Base-by-base conservation (phyloP, 2,113 vertebrate genomes). In the Danionella cerebrum region DNA sequence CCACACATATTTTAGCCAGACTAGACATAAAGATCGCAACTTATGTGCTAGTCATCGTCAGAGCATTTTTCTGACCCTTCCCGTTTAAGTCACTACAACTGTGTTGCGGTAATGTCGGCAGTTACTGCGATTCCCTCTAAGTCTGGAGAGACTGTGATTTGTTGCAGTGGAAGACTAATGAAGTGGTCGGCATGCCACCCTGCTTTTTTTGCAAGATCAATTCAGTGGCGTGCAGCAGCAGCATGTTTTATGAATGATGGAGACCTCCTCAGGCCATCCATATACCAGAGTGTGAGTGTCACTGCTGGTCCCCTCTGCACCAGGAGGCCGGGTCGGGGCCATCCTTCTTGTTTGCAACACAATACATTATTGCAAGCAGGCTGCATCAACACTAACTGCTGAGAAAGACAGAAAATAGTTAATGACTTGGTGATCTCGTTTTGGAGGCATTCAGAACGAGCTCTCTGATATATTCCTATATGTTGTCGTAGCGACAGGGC, bases 161-260 rank as follows among this genome's bases (percentile, higher is more conserved):
- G 89, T 89, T 70, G 84, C 81, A 67, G 73, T 2, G 66, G 79
- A 83, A 89, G 85, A 88, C 89, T 89, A 88, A 90, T 89, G 88
- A 90, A 90, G 87, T 85, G 86, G 84, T 90, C 76, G 84, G 83
- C 79, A 78, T 85, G 87, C 87, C 87, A 86, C 86, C 85, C 86
- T 72, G 78, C 84, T 87, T 88, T 85, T 89, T 88, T 89, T 89
- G 87, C 85, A 87, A 90, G 86, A 90, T 89, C 89, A 90, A 89
- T 90, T 90, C 81, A 22, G 79, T 83, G 65, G 72, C 74, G 73
- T 83, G 79, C 76, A 73, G 82, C 75, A 72, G 80, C 84, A 77
- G 79, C 84, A 79, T 71, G 82, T 84, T 86, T 89, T 90, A 90
- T 89, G 89, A 89, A 89, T 89, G 89, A 90, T 89, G 87, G 87